phyloP scores from a whole-genome alignment of 1,140 invertebrate species.

The Oryzaephilus surinamensis region DNA sequence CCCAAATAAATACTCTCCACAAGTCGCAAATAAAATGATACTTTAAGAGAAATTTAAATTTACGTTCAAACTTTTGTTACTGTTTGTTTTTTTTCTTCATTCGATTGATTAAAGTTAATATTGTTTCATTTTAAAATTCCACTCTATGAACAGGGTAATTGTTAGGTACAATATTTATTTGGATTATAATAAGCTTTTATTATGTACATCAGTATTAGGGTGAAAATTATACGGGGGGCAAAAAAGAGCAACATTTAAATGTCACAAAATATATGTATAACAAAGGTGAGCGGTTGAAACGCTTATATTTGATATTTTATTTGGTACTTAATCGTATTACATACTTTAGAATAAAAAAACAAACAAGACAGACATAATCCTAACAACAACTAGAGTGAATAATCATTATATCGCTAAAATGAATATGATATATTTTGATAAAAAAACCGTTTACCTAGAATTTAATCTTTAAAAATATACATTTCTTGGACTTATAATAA shows the following conservation, averaged over 20 bases:
- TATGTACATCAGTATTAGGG: slow-evolving; percentile 16
- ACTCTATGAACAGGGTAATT: neutral
- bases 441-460: too few species aligned
- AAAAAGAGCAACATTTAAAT: slow-evolving; percentile 26
- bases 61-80: neutral
- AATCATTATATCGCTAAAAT: too few species aligned
- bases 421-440: too few species aligned
- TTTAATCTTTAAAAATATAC: too few species aligned
- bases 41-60: slow-evolving; percentile 1
- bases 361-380: too few species aligned
- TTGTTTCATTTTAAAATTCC: neutral
- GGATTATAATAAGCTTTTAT: neutral
- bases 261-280: slow-evolving; percentile 15
- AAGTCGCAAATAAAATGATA: neutral
- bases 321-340: too few species aligned
- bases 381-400: too few species aligned
- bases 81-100: neutral
- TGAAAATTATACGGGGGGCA: slow-evolving; percentile 21
- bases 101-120: neutral
- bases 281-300: slow-evolving; percentile 18
- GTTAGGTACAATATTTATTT: slow-evolving; percentile 7
- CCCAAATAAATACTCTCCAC: slow-evolving; percentile 13
- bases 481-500: too few species aligned
- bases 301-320: slow-evolving; percentile 13
- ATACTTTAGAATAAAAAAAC: too few species aligned